A percentile compares a stretch with the other conserved stretches of the same genome.
phyloP scores from a whole-genome alignment of 2,888 invertebrate genomes.

The Kuschelorhynchus macadamiae region DNA sequence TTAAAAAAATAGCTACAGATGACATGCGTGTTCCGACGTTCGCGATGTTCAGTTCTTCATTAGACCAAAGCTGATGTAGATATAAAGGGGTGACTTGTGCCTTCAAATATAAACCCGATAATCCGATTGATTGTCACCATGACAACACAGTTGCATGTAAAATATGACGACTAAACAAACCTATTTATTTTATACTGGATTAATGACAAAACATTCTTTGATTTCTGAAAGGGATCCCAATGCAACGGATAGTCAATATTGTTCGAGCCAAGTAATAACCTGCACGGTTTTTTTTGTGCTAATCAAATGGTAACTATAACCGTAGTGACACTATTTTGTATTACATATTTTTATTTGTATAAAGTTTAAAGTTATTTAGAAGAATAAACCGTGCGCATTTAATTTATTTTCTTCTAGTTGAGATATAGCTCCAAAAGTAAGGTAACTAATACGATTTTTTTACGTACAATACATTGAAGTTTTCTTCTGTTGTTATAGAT shows the following conservation, averaged over 20 bases:
- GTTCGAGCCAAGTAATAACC: slow-evolving; percentile 22
- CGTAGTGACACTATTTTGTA: neutral
- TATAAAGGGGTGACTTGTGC: slow-evolving; percentile 24
- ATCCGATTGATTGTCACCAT: slow-evolving; percentile 58
- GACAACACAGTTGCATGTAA: slow-evolving; percentile 58
- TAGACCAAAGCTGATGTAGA: slow-evolving; percentile 14
- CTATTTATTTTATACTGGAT: slow-evolving; percentile 56
- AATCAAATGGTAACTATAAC: neutral
- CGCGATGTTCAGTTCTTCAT: slow-evolving; percentile 20
- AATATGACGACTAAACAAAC: slow-evolving; percentile 62
- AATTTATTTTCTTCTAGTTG: too few species aligned
- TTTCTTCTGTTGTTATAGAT: too few species aligned
- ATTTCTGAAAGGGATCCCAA: slow-evolving; percentile 33
- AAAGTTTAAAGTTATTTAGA: neutral
- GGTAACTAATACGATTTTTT: too few species aligned
- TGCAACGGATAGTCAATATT: slow-evolving; percentile 29
- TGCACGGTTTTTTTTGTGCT: neutral
- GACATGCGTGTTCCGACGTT: slow-evolving; percentile 20
- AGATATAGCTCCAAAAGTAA: too few species aligned
- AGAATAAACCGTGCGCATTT: too few species aligned
- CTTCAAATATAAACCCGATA: slow-evolving; percentile 2
- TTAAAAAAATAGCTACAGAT: neutral
- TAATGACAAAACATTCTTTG: slow-evolving; percentile 62
- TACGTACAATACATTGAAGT: too few species aligned
- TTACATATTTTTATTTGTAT: neutral